Evolutionary conservation across 2,113 vertebrate genomes (phyloP).

Genomic region (Lagenorhynchus albirostris): DNA sequence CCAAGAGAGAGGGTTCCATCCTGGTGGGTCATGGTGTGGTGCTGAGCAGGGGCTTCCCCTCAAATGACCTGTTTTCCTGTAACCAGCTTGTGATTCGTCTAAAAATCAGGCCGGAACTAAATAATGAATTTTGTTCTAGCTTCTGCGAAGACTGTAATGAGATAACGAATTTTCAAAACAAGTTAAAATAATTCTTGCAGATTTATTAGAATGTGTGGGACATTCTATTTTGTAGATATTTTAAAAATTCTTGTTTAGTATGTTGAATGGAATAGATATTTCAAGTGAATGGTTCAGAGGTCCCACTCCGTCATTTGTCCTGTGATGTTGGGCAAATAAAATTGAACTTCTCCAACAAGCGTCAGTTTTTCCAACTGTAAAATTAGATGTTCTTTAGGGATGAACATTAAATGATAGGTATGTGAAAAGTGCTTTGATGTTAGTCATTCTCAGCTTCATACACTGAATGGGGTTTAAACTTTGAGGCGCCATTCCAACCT

Average conservation of each 20-base stretch:
- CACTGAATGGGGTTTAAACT: neutral
- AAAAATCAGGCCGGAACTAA: neutral
- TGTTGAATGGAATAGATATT: neutral
- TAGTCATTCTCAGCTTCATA: neutral
- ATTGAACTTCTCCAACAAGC: neutral
- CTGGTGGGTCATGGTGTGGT: neutral
- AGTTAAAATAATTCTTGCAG: neutral
- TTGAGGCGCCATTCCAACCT: neutral
- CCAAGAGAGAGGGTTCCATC: neutral
- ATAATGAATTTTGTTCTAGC: neutral
- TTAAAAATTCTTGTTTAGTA: neutral
- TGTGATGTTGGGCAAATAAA: neutral
- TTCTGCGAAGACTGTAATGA: neutral
- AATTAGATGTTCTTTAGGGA: neutral
- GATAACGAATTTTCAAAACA: neutral
- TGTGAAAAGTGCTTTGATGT: neutral
- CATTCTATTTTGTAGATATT: neutral
- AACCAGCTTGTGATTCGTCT: neutral
- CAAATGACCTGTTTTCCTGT: neutral
- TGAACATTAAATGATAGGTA: neutral
- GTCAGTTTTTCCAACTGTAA: neutral
- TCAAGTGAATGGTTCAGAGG: neutral
- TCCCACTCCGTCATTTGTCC: neutral
- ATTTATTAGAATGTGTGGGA: neutral
- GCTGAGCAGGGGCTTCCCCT: neutral